Percentiles rank a stretch among this genome's conserved stretches.
These are phyloP conservation scores for Hydraecia micacea DNA, from an alignment of 2,888 invertebrate species.

Conservation along the genomic window DNA sequence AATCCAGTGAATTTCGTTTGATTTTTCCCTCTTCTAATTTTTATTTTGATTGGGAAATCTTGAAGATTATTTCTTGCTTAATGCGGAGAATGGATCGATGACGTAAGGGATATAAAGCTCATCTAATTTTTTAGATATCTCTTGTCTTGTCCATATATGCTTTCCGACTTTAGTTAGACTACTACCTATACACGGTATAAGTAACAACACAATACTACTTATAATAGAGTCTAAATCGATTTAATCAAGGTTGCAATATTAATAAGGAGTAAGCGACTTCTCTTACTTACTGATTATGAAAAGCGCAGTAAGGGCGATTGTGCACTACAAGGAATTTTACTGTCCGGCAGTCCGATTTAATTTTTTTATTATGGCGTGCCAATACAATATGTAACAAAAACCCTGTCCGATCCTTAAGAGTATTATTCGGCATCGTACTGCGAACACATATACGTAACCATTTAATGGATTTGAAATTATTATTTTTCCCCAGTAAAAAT, in stretches of 20 bases:
- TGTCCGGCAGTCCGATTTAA: too few species aligned
- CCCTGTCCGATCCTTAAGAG: too few species aligned
- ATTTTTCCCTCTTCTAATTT: conserved; percentile 10
- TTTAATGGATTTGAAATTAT: too few species aligned
- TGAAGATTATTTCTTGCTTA: conserved; percentile 1
- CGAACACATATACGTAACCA: too few species aligned
- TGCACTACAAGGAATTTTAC: too few species aligned
- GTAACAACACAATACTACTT: background rate
- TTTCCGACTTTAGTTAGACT: background rate
- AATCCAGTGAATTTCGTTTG: conserved; percentile 29
- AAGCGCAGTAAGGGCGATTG: too few species aligned
- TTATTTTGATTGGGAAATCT: conserved; percentile 33
- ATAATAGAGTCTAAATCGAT: background rate
- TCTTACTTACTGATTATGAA: background rate
- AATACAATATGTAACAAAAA: too few species aligned
- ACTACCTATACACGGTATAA: background rate
- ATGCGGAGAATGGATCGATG: background rate
- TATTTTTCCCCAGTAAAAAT: too few species aligned
- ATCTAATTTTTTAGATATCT: background rate
- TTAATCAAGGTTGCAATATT: background rate
- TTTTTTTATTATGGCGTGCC: too few species aligned
- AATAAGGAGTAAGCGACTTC: background rate
- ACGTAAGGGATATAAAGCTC: background rate
- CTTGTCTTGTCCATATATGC: background rate
- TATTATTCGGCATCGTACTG: too few species aligned